Conservation (phyloP, 2,888 invertebrate genomes). For the Hybos culiciformis region DNA sequence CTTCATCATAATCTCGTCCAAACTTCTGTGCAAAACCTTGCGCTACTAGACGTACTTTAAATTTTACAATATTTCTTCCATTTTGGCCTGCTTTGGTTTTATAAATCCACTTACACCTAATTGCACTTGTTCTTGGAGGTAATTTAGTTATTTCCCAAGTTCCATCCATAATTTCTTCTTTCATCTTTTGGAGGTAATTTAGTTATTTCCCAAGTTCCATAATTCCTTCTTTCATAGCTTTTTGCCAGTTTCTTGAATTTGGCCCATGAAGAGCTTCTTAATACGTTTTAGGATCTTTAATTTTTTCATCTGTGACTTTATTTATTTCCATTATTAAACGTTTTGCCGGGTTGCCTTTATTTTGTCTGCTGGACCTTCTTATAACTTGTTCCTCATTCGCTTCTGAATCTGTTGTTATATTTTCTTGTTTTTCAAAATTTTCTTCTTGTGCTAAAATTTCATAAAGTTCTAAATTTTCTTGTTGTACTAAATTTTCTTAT, state of each 20-base stretch:
- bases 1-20: constrained; percentile 7
- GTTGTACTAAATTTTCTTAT: neutral
- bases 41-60: constrained; percentile 6
- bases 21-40: constrained; percentile 7
- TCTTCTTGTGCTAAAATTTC: neutral
- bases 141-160: neutral
- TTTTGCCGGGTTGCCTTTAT: neutral
- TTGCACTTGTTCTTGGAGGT: neutral
- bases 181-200: neutral
- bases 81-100: neutral
- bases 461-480: neutral
- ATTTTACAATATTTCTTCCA: neutral
- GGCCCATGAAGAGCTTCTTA: neutral
- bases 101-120: neutral
- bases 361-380: neutral
- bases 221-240: neutral
- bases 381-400: neutral
- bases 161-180: neutral
- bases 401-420: neutral
- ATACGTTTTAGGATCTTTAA: neutral
- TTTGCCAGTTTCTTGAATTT: neutral
- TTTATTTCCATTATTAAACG: neutral
- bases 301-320: neutral
- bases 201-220: neutral
- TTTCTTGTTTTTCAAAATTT: neutral